Evolutionary conservation across 2,113 vertebrate genomes (phyloP), one percentile per base, ranked within the genome.

Genomic region (Lethenteron reissneri): DNA sequence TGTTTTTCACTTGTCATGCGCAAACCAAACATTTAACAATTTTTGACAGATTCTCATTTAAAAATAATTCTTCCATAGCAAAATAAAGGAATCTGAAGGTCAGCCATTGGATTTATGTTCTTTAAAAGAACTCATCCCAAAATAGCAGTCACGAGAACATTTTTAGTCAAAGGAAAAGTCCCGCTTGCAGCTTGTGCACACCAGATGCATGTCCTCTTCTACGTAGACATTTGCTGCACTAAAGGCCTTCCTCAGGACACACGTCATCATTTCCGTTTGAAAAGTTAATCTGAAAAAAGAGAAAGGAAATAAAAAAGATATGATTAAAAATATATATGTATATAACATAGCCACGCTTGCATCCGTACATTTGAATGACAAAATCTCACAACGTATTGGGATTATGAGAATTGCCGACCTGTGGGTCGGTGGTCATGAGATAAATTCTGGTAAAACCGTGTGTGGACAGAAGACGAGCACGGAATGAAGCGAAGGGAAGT

Each of bases 41-140:
- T 41, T 41, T 41, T 41, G 41, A 41, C 41, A 41, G 41, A 41
- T 41, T 41, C 41, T 41, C 64, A n/a, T 68, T 68, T 68, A 68
- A 68, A 68, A 68, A 68, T 68, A 68, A 68, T 68, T 68, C 11
- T 68, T 68, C 64, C 64, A 68, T 68, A 68, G 64, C 64, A 68
- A 68, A 68, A 68, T 68, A 68, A 68, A 68, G 64, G 64, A 68
- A 68, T 68, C 64, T 68, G 64, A 25, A 68, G 64, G 25, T 68
- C 25, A 68, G n/a, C n/a, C n/a, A 68, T 68, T 25, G 64, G 64
- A 68, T 68, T 68, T 25, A 68, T 68, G 64, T 68, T 68, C 64
- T 68, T 25, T 25, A 68, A 68, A 68, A 68, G 25, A 68, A 68
- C 64, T n/a, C 64, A 68, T 68, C n/a, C 64, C 64, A 68, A 68